A percentile compares a stretch with the other conserved stretches of the same genome.
Conservation (phyloP, 1,140 invertebrate genomes). For the Zaprionus camerounensis region DNA sequence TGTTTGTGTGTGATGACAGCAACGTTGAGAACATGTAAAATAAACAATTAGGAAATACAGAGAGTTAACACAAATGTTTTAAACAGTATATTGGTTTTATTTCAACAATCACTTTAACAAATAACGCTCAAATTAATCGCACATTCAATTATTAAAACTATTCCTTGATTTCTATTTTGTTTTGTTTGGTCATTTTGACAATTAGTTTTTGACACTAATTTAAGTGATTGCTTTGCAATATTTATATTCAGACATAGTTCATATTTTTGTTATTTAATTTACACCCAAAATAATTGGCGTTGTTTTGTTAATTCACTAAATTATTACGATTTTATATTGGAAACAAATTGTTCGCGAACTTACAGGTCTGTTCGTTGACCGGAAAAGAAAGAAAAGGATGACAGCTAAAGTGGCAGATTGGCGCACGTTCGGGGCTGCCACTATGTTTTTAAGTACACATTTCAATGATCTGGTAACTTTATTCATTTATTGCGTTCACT, state of each 20-base stretch:
- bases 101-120: constrained; percentile 8
- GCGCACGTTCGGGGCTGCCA: constrained; percentile 8
- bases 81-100: not conserved
- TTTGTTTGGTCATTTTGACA: constrained; percentile 41
- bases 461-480: not conserved
- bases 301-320: constrained; percentile 38
- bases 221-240: constrained; percentile 18
- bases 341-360: constrained; percentile 54
- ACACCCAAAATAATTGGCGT: not conserved
- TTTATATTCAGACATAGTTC: not conserved
- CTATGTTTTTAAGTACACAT: not conserved
- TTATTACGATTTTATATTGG: constrained; percentile 57
- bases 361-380: constrained; percentile 82
- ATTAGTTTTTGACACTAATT: not conserved
- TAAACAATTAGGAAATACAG: constrained; percentile 19
- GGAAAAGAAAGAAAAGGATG: constrained; percentile 81
- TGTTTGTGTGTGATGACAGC: constrained; percentile 6
- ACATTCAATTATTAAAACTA: not conserved
- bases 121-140: not conserved
- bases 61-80: constrained; percentile 37
- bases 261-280: constrained; percentile 23
- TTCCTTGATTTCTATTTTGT: constrained; percentile 14
- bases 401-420: constrained; percentile 48
- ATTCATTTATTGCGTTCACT: not conserved
- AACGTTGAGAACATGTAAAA: constrained; percentile 37